A percentile compares a stretch with the other conserved stretches of the same genome.
phyloP scores from a whole-genome alignment of 2,888 invertebrate genomes.

The Temnothorax rugatulus region DNA sequence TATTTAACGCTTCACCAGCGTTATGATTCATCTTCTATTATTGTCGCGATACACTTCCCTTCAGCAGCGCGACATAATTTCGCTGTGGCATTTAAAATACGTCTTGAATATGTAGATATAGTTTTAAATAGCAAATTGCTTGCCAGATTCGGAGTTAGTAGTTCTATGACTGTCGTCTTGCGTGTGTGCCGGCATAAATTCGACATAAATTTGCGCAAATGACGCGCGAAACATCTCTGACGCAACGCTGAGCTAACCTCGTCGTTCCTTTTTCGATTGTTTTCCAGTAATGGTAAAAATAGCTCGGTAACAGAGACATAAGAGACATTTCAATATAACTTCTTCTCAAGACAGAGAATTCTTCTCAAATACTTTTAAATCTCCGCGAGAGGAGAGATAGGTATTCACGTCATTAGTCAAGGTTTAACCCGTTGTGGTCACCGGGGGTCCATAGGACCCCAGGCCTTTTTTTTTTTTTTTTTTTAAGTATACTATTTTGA shows the following conservation, averaged over 20 bases:
- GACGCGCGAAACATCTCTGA: background rate
- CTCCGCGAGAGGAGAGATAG: background rate
- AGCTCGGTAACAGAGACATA: background rate
- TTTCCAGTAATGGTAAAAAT: background rate
- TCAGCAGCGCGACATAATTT: background rate
- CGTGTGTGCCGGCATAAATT: conserved; percentile 1
- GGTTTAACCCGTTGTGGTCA: too few species aligned
- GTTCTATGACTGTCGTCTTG: background rate
- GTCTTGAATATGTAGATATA: background rate
- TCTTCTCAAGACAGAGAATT: background rate
- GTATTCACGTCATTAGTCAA: conserved; percentile 12
- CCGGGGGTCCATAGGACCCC: too few species aligned
- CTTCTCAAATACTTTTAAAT: conserved; percentile 5
- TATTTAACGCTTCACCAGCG: conserved; percentile 15
- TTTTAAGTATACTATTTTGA: too few species aligned
- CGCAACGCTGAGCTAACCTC: background rate
- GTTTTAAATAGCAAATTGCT: conserved; percentile 21
- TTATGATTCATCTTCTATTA: conserved; percentile 24
- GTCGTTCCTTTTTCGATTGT: background rate
- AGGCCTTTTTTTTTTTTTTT: too few species aligned
- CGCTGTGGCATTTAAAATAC: background rate
- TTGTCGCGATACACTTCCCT: background rate
- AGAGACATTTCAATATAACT: background rate
- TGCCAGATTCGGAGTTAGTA: background rate
- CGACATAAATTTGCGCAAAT: conserved; percentile 2